Percentiles rank a stretch among this genome's conserved stretches.
Evolutionary conservation across 2,888 invertebrate genomes (phyloP).

Genomic region (Agrotis ipsilon): DNA sequence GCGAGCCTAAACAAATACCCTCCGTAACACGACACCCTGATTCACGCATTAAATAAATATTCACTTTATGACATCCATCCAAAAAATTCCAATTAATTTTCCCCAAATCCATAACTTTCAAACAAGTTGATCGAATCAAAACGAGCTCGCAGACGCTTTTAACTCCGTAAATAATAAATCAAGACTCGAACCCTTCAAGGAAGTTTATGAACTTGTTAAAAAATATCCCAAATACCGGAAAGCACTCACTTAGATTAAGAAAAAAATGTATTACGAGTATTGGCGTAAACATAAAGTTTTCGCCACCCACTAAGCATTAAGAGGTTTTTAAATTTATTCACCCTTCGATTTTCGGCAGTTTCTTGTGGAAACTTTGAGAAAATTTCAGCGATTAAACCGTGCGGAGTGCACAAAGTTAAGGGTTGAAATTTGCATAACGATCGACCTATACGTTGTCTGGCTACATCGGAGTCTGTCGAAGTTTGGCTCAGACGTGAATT

Average conservation of each 20-base stretch:
- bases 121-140: constrained; percentile 57
- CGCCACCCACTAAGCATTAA: constrained; percentile 85
- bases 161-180: constrained; percentile 71
- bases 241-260: constrained; percentile 79
- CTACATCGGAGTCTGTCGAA: constrained; percentile 50
- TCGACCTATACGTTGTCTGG: constrained; percentile 69
- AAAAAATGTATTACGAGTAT: constrained; percentile 72
- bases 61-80: constrained; percentile 38
- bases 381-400: constrained; percentile 87
- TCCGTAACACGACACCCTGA: constrained; percentile 60
- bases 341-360: constrained; percentile 86
- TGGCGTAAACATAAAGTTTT: constrained; percentile 84
- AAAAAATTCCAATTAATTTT: constrained; percentile 39
- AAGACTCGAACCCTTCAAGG: constrained; percentile 63
- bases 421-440: constrained; percentile 88
- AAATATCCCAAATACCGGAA: constrained; percentile 67
- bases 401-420: constrained; percentile 86
- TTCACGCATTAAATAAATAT: constrained; percentile 56
- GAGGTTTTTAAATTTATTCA: constrained; percentile 91
- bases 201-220: constrained; percentile 72
- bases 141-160: constrained; percentile 63
- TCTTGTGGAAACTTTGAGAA: constrained; percentile 81
- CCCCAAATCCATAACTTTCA: constrained; percentile 43
- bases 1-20: constrained; percentile 61
- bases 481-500: constrained; percentile 44